These are phyloP conservation scores for Cichladusa arquata DNA, from an alignment of 2,113 vertebrate genomes.

Conservation along the genomic window DNA sequence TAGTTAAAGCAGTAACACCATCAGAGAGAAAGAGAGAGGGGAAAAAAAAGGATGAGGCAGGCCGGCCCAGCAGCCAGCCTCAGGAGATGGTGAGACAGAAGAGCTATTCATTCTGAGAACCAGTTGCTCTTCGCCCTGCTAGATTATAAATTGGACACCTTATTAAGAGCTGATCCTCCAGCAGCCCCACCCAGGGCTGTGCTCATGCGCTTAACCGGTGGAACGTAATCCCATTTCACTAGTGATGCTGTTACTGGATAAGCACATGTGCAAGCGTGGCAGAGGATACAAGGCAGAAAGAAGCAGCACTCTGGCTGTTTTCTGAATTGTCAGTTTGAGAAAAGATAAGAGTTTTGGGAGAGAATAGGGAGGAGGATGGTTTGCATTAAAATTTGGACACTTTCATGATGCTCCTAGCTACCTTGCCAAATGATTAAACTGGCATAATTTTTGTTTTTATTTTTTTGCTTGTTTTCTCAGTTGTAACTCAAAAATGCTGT, in stretches of 20 bases:
- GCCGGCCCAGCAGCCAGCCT: slow-evolving; percentile 1
- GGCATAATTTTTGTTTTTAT: background rate
- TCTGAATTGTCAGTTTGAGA: background rate
- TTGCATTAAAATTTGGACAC: background rate
- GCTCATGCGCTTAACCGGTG: background rate
- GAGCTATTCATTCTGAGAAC: slow-evolving; percentile 46
- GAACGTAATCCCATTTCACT: background rate
- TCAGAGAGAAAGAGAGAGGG: background rate
- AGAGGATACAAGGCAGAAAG: background rate
- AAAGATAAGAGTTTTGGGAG: background rate
- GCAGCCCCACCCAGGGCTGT: slow-evolving; percentile 43
- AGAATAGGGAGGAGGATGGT: background rate
- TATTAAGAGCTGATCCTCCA: slow-evolving; percentile 42
- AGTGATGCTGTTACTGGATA: background rate
- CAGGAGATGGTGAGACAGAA: slow-evolving; percentile 51
- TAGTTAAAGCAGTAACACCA: background rate
- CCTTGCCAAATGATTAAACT: background rate
- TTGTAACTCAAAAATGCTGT: background rate
- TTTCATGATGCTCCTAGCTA: background rate
- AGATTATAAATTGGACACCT: slow-evolving; percentile 56
- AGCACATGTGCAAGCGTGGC: background rate
- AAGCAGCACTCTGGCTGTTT: background rate
- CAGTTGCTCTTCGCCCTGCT: slow-evolving; percentile 46
- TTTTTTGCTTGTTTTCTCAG: background rate
- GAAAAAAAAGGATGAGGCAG: background rate